Conservation (phyloP, 2,888 invertebrate species). For the Drosophila helvetica region DNA sequence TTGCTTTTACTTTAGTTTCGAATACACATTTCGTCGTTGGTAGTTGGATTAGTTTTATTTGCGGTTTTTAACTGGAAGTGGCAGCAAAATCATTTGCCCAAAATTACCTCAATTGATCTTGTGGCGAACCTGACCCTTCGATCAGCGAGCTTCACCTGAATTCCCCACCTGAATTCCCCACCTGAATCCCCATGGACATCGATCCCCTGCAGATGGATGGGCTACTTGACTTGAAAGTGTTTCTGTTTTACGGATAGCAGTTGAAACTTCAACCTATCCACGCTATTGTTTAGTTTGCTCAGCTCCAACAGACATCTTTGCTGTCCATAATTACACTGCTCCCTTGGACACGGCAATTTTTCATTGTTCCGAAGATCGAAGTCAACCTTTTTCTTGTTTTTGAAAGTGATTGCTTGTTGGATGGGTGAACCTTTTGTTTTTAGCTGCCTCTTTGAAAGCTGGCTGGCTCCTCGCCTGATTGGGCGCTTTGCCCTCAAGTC, state of each 20-base stretch:
- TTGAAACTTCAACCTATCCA: slow-evolving; percentile 47
- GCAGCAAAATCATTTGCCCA: slow-evolving; percentile 34
- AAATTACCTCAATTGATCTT: slow-evolving; percentile 57
- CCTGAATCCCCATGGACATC: background rate
- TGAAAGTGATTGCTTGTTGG: slow-evolving; percentile 44
- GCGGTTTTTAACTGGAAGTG: slow-evolving; percentile 40
- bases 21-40: slow-evolving; percentile 39
- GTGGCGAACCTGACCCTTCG: slow-evolving; percentile 2
- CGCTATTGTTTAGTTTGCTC: slow-evolving; percentile 5
- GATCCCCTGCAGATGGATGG: slow-evolving; percentile 29
- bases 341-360: slow-evolving; percentile 40
- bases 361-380: slow-evolving; percentile 14
- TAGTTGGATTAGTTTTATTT: slow-evolving; percentile 47
- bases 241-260: background rate
- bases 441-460: slow-evolving; percentile 49
- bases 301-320: slow-evolving; percentile 58
- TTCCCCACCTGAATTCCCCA: background rate
- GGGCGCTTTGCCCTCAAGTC: slow-evolving; percentile 50
- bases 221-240: slow-evolving; percentile 47
- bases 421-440: slow-evolving; percentile 54
- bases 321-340: slow-evolving; percentile 60
- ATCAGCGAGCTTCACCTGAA: no score
- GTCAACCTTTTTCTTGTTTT: slow-evolving; percentile 36
- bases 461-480: slow-evolving; percentile 62
- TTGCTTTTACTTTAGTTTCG: slow-evolving; percentile 59